A percentile compares a stretch with the other conserved stretches of the same genome.
Evolutionary conservation across 2,113 vertebrate species (phyloP).

Genomic region (Scatophagus argus): DNA sequence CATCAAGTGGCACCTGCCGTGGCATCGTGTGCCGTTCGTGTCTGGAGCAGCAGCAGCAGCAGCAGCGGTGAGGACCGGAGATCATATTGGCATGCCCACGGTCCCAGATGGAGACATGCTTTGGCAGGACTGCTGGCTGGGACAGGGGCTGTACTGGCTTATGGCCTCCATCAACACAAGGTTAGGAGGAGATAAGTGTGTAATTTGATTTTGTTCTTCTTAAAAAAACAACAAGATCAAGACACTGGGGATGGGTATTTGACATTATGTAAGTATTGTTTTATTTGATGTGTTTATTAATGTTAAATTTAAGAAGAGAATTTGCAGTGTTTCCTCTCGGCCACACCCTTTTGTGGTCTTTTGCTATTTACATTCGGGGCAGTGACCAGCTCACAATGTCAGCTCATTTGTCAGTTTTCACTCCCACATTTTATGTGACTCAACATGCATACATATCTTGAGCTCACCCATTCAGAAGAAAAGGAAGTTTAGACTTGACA

Average conservation of each 20-base stretch:
- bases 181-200: constrained; percentile 51
- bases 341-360: neutral
- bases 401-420: neutral
- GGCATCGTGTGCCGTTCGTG: constrained; percentile 42
- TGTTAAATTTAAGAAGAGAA: neutral
- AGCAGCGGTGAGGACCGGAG: constrained; percentile 50
- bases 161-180: constrained; percentile 75
- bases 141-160: constrained; percentile 79
- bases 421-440: neutral
- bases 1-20: constrained; percentile 37
- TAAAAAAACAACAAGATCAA: neutral
- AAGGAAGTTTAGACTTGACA: neutral
- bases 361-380: neutral
- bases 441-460: neutral
- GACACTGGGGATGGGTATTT: neutral
- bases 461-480: neutral
- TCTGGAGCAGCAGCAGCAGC: constrained; percentile 64
- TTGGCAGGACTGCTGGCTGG: constrained; percentile 82
- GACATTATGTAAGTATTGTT: neutral
- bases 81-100: constrained; percentile 29
- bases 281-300: neutral
- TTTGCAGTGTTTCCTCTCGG: neutral
- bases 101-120: constrained; percentile 69
- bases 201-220: neutral
- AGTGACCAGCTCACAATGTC: neutral